Conservation (phyloP, 2,888 invertebrate genomes). For the Xestia xanthographa region DNA sequence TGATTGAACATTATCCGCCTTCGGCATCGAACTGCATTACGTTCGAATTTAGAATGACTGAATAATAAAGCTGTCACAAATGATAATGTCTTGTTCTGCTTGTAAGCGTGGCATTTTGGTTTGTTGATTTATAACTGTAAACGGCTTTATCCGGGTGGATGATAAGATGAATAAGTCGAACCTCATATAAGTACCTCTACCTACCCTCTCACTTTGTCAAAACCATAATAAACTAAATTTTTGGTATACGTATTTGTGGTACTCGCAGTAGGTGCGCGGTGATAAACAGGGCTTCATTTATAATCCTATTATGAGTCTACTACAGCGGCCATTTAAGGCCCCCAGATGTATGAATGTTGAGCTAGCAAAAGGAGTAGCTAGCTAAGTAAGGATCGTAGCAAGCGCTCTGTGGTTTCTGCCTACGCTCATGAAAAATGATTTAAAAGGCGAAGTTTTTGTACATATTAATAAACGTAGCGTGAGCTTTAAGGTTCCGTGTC, state of each 20-base stretch:
- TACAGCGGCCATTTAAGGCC: too few relatives aligned
- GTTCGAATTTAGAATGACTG: neutral
- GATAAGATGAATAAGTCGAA: neutral
- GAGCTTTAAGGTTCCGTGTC: too few relatives aligned
- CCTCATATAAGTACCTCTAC: neutral
- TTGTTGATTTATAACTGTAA: neutral
- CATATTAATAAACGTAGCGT: too few relatives aligned
- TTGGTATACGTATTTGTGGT: neutral
- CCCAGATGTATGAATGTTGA: neutral
- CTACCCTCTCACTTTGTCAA: neutral
- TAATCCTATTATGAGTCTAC: too few relatives aligned
- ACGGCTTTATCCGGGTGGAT: too few relatives aligned
- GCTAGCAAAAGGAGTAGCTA: neutral
- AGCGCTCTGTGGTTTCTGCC: neutral
- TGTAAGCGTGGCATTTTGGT: neutral
- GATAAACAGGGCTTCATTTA: too few relatives aligned
- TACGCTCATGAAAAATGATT: neutral
- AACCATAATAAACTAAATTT: neutral
- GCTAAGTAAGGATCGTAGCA: neutral
- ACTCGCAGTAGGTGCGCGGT: neutral
- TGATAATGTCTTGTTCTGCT: constrained; percentile 4
- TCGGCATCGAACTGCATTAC: constrained; percentile 5
- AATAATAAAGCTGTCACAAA: constrained; percentile 7
- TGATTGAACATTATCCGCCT: constrained; percentile 10
- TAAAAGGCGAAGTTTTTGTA: neutral